Evolutionary conservation across 2,113 vertebrate species (phyloP), one percentile per base, ranked within the genome.

Genomic region (Rousettus leschenaultii): DNA sequence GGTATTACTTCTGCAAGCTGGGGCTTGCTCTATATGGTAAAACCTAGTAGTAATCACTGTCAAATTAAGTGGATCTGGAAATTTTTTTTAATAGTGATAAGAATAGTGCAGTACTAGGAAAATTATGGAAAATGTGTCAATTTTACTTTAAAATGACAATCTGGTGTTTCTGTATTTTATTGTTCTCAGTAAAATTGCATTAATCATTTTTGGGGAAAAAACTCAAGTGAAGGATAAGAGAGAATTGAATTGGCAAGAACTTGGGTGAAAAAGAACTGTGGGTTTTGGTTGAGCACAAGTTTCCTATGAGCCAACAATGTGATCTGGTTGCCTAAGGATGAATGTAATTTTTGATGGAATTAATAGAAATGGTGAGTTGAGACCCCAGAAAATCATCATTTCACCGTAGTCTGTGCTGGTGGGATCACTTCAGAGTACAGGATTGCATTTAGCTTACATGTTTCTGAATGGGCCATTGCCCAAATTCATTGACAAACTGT

Each of bases 121-220:
- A 77, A 86, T 97, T n/a, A 71, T 96, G 74, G 35, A 86, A 96
- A 43, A 94, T 95, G 84, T 92, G 85, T 96, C 90, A 78, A 6
- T 89, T 97, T 98, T 97, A 97, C 96, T 98, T 98, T 97, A 96
- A 97, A 96, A 94, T 97, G 97, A 3, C 0, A 95, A 97, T 97
- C 93, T 98, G 98, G 97, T 98, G 96, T 98, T 97, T 97, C 94
- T 98, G 95, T 98, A 98, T 97, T 97, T 98, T 97, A 90, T 88
- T 87, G 86, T 98, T 98, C 98, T 98, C 97, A 98, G 98, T 98
- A 98, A 98, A 99, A 95, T 66, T 93, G 86, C 95, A 97, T 98
- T 98, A 96, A 96, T 87, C 89, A 89, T 96, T 96, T 97, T 96
- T 75, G 82, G 59, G 48, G 48, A 6, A 28, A 61, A 92, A 94